Base-by-base conservation (phyloP, 2,113 vertebrate species). In the Balaeniceps rex region DNA sequence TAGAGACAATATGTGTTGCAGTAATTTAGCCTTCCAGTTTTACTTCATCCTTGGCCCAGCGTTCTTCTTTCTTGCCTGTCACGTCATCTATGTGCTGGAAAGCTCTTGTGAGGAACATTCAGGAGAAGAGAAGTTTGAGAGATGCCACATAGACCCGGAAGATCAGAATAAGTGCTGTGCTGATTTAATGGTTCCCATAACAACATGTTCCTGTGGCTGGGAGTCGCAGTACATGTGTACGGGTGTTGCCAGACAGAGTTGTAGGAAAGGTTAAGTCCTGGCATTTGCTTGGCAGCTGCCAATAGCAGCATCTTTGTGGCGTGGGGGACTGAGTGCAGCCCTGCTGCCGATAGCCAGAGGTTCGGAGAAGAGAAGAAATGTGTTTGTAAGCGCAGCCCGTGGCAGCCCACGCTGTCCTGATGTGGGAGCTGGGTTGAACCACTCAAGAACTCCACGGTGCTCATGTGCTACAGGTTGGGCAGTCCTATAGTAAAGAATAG, bases 151-250 rank as follows among this genome's bases (percentile, higher is more conserved):
- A 25, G 36, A 28, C 26, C 47, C 1, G 1, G 26, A 44, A 33
- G 19, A 74, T 25, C 28, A 26, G 63, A 22, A 4, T 55, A 26
- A 29, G 40, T 7, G 23, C 29, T 78, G 31, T 14, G 42, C 21
- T 40, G 28, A 33, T 28, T n/a, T 49, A 63, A 26, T 18, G 38
- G 33, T 40, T 72, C 44, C 22, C 2, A 1, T 42, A 42, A 23
- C 38, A 18, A 28, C 9, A 2, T 5, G 21, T 38, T 28, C 21
- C 10, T 13, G 34, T 33, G 66, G 12, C 44, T 66, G 46, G 60
- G 26, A 38, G 28, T 65, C 23, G 6, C 2, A 3, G 16, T 14
- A n/a, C 3, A 0, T 9, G 57, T 2, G 5, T 11, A 3, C 3
- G 14, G 8, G 19, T n/a, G 51, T 42, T 38, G 15, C 24, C 1